phyloP scores from a whole-genome alignment of 2,888 invertebrate genomes.

The Limnephilus rhombicus region DNA sequence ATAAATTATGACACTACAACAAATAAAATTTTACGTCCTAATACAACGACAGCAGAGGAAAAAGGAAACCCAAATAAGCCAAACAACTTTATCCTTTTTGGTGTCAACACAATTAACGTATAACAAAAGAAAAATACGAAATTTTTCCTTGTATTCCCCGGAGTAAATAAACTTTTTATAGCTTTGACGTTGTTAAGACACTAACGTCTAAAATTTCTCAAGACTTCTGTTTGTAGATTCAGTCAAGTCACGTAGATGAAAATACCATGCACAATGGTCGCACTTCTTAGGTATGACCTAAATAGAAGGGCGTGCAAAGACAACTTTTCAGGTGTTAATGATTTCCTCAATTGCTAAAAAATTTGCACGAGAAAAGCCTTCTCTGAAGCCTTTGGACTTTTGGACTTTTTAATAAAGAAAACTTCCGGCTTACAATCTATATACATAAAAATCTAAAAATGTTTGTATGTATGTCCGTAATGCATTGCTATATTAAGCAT shows the following conservation, averaged over 20 bases:
- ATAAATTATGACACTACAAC: no score
- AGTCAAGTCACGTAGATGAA: not conserved
- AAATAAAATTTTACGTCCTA: no score
- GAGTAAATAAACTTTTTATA: not conserved
- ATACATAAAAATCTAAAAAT: no score
- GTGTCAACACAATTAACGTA: not conserved
- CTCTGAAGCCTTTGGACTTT: no score
- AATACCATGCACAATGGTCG: not conserved
- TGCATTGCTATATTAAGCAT: no score
- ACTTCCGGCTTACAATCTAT: no score
- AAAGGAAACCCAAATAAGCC: not conserved
- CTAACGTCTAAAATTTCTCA: not conserved
- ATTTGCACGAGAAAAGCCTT: no score
- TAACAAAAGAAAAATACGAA: not conserved
- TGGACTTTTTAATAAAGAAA: no score
- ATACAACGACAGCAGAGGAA: no score
- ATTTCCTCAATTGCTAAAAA: no score
- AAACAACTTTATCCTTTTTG: not conserved
- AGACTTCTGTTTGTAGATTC: not conserved
- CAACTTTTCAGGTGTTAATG: not conserved
- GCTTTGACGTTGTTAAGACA: not conserved
- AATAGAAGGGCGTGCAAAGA: not conserved
- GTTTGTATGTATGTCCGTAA: no score
- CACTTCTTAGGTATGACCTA: not conserved
- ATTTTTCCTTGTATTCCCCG: not conserved